Base-by-base conservation (phyloP, 2,888 invertebrate genomes). In the Tetrapedia diversipes region DNA sequence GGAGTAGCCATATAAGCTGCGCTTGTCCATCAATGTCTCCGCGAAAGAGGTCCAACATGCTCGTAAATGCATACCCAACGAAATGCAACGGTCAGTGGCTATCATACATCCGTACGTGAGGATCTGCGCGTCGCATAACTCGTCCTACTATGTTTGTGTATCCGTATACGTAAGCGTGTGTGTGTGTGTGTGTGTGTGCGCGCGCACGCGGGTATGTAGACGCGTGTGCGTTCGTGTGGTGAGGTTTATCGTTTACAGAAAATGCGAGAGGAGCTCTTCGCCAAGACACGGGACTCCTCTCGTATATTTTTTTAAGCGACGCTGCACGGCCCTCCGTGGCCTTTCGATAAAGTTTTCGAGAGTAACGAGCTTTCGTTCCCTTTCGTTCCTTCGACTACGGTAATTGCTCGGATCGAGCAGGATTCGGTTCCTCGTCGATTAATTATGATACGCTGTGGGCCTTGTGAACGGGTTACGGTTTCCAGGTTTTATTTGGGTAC, bases 21-120 rank as follows among this genome's bases (percentile, higher is more conserved):
- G 90, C 89, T 90, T 91, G 90, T 91, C 91, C 91, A 91, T 91
- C 91, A 91, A 89, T 90, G 91, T 91, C 91, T 87, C 85, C 85
- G 80, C 81, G 84, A 88, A 84, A 86, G 85, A 87, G 86, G 84
- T 86, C 87, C 85, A 83, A 84, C 85, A 85, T 86, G 84, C 86
- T 88, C 88, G 88, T 89, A 89, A 88, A 89, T 89, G 87, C 86
- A 86, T 83, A 84, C 83, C 82, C 86, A 80, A 81, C 87, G 83
- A 88, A 89, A 87, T 84, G 86, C 85, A 87, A 86, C 86, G 83
- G 86, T 85, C 86, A 83, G 86, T 86, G 88, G 88, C 89, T 90
- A 89, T 90, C 90, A 89, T 89, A 89, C 88, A 78, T 80, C 67
- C 68, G 84, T 83, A 80, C 80, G 81, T 79, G 80, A 66, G 80